phyloP scores from a whole-genome alignment of 1,140 invertebrate genomes.

The Zaprionus camerounensis region DNA sequence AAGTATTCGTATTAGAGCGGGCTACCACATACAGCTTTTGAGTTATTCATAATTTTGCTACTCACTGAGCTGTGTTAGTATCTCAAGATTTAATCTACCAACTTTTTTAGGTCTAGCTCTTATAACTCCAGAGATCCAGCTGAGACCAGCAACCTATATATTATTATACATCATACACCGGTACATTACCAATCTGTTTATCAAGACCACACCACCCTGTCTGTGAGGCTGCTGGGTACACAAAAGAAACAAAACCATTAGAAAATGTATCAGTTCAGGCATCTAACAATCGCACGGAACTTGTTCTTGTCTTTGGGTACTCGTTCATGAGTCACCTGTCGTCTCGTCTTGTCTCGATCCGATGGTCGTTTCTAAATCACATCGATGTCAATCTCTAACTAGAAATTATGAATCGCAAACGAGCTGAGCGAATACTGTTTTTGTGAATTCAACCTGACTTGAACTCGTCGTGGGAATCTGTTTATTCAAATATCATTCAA shows the following conservation, averaged over 20 bases:
- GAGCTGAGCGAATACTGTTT: slow-evolving; percentile 33
- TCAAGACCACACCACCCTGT: too few relatives aligned
- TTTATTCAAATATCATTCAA: slow-evolving; percentile 69
- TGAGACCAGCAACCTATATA: too few relatives aligned
- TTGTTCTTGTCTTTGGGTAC: slow-evolving; percentile 22
- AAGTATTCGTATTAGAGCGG: too few relatives aligned
- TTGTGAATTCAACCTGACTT: slow-evolving; percentile 62
- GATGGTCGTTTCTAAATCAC: slow-evolving; percentile 66
- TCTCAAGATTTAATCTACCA: background rate
- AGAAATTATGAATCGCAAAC: slow-evolving; percentile 78
- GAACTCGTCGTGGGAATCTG: slow-evolving; percentile 65
- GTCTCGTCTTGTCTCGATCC: background rate
- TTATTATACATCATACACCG: too few relatives aligned
- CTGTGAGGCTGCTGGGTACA: background rate
- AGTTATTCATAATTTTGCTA: background rate
- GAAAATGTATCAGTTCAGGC: slow-evolving; percentile 11
- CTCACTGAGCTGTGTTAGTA: background rate
- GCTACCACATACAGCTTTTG: background rate
- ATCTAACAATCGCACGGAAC: slow-evolving; percentile 11
- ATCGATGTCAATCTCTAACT: slow-evolving; percentile 54
- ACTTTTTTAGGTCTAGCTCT: background rate
- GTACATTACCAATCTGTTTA: too few relatives aligned
- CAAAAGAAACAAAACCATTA: slow-evolving; percentile 6
- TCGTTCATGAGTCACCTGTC: slow-evolving; percentile 59
- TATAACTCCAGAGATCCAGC: background rate